These are phyloP conservation scores for Vanessa atalanta DNA, from an alignment of 1,140 invertebrate genomes.

Conservation along the genomic window DNA sequence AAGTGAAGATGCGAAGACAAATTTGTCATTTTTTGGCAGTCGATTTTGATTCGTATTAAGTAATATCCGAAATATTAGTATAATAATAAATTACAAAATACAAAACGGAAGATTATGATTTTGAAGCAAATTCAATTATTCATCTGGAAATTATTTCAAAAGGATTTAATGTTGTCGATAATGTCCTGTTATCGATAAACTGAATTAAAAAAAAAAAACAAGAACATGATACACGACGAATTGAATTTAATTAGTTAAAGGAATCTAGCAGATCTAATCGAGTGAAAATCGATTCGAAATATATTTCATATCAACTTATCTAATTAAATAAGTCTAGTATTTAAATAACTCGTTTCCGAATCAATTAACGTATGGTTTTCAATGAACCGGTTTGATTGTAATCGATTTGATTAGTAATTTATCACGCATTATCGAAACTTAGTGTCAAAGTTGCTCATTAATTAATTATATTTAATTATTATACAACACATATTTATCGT, in stretches of 20 bases:
- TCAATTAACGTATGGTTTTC: neutral
- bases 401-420: neutral
- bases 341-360: neutral
- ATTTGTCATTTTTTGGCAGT: constrained; percentile 40
- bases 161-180: too few species aligned
- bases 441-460: neutral
- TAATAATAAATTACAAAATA: constrained; percentile 9
- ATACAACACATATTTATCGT: constrained; percentile 3
- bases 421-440: neutral
- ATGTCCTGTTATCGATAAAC: too few species aligned
- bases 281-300: constrained; percentile 1
- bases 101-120: constrained; percentile 4
- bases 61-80: constrained; percentile 12
- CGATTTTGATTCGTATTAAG: constrained; percentile 30
- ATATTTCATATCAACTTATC: neutral
- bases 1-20: constrained; percentile 52
- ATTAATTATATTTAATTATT: neutral
- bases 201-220: too few species aligned
- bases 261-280: constrained; percentile 4
- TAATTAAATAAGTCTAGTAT: too few species aligned
- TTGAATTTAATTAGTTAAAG: neutral
- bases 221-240: neutral
- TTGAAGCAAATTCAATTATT: too few species aligned
- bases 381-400: neutral
- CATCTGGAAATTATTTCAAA: too few species aligned